Evolutionary conservation across 2,797 vertebrate species (phyloP).

Genomic region (Coregonus ussuriensis): DNA sequence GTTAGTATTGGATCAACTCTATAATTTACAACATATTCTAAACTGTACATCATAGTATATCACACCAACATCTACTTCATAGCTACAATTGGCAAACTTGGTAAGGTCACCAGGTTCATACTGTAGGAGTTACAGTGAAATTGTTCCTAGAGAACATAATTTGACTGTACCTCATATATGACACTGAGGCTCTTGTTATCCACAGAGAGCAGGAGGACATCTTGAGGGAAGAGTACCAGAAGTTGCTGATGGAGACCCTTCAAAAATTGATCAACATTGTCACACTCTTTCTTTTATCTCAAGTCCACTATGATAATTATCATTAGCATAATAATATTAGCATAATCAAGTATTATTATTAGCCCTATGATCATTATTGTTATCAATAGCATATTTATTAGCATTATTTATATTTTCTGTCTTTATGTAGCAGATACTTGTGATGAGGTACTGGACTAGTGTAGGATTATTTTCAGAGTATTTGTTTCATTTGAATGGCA

Average conservation of each 20-base stretch:
- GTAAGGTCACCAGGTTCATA: conserved; percentile 11
- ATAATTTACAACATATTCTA: not conserved
- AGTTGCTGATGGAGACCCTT: conserved; percentile 79
- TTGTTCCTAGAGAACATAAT: conserved; percentile 20
- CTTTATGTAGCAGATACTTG: not conserved
- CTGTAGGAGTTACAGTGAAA: conserved; percentile 30
- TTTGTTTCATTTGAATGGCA: not conserved
- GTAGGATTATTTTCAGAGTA: not conserved
- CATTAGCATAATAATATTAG: not conserved
- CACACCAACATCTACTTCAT: not conserved
- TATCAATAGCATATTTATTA: not conserved
- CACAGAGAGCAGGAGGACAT: conserved; percentile 81
- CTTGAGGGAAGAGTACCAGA: conserved; percentile 80
- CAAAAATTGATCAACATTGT: conserved; percentile 23
- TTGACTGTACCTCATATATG: conserved; percentile 77
- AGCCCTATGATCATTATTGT: not conserved
- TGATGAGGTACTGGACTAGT: not conserved
- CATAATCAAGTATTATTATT: not conserved
- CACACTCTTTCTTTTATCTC: not conserved
- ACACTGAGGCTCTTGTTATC: conserved; percentile 71
- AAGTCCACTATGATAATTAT: not conserved
- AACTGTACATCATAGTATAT: not conserved
- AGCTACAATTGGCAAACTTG: not conserved
- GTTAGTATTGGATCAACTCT: not conserved
- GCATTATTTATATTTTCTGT: not conserved